These are phyloP conservation scores for Alces alces DNA, from an alignment of 2,113 vertebrate species.

Conservation along the genomic window DNA sequence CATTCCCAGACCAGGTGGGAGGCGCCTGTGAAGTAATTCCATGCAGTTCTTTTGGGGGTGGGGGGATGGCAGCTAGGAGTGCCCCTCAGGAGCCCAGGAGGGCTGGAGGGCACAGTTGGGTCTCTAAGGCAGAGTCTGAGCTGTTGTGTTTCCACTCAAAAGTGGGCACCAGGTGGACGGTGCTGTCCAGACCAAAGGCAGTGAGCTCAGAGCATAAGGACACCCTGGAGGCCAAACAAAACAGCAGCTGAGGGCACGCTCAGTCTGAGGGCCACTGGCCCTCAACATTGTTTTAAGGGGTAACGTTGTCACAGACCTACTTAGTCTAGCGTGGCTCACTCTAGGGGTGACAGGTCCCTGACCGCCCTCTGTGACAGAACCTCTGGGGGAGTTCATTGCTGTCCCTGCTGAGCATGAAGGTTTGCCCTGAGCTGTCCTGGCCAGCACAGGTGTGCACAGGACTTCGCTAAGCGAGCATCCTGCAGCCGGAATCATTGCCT, in stretches of 20 bases:
- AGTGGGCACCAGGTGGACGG: not conserved
- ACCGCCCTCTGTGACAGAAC: not conserved
- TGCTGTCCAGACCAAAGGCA: not conserved
- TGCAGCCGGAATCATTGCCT: not conserved
- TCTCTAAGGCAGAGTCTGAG: not conserved
- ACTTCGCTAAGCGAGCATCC: not conserved
- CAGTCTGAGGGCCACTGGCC: not conserved
- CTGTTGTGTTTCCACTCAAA: not conserved
- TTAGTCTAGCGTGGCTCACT: not conserved
- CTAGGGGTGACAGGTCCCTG: not conserved
- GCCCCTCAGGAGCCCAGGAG: not conserved
- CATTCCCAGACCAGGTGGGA: accelerated
- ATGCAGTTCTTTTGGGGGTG: not conserved
- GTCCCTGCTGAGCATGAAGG: not conserved
- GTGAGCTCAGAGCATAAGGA: not conserved
- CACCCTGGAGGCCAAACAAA: not conserved
- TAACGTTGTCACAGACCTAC: not conserved
- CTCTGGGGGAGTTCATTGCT: not conserved
- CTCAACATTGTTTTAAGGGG: not conserved
- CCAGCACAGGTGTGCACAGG: not conserved
- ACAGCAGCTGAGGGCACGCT: not conserved
- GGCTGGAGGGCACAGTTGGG: not conserved
- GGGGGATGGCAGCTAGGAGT: not conserved
- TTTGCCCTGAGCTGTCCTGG: not conserved
- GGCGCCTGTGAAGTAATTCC: not conserved